These are phyloP conservation scores for Erythrocebus patas DNA, from an alignment of 2,113 vertebrate species.

Conservation along the genomic window DNA sequence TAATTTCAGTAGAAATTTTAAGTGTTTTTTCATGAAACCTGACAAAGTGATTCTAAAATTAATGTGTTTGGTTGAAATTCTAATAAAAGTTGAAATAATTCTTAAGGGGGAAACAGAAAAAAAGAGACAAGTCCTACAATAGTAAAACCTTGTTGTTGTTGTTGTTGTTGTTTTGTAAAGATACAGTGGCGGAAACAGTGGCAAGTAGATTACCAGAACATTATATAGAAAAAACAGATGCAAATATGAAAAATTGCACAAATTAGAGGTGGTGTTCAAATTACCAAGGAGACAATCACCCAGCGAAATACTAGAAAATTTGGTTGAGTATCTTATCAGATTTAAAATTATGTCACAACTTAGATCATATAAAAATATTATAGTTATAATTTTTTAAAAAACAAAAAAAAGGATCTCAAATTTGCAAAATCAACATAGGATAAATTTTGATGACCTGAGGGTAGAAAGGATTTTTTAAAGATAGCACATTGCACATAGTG, in stretches of 20 bases:
- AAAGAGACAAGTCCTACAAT: not conserved
- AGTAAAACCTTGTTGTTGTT: not conserved
- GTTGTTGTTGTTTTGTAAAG: not conserved
- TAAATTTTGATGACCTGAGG: not conserved
- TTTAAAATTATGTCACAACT: not conserved
- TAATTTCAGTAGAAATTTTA: not conserved
- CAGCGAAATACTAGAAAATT: not conserved
- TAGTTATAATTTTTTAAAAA: not conserved
- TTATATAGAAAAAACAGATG: not conserved
- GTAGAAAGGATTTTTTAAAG: not conserved
- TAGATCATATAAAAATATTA: not conserved
- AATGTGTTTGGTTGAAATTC: not conserved
- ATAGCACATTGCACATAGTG: not conserved
- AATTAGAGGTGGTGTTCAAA: not conserved
- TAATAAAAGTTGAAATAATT: not conserved
- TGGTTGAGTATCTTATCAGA: not conserved
- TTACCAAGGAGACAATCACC: not conserved
- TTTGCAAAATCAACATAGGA: not conserved
- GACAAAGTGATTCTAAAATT: not conserved
- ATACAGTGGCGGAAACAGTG: not conserved
- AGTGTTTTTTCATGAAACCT: not conserved
- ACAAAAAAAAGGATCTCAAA: not conserved
- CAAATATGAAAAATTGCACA: not conserved
- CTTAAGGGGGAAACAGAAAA: not conserved
- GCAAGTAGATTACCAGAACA: not conserved